Evolutionary conservation across 2,113 vertebrate species (phyloP).

Genomic region (Jaculus jaculus): DNA sequence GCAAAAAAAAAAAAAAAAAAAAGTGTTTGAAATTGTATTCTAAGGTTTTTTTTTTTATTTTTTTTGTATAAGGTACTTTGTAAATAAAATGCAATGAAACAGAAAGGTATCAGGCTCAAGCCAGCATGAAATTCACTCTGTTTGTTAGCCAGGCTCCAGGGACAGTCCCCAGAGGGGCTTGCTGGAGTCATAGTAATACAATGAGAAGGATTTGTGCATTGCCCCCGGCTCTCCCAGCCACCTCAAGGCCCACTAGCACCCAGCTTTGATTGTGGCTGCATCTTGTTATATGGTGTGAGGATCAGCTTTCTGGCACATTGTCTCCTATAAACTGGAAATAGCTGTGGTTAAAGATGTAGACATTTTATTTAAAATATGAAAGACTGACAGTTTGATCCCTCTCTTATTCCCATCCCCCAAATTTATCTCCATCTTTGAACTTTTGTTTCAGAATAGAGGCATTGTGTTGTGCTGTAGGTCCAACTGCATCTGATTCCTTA

Average conservation of each 20-base stretch:
- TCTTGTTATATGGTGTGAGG: slow-evolving; percentile 10
- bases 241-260: slow-evolving; percentile 7
- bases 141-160: slow-evolving; percentile 58
- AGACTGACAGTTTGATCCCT: background rate
- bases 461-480: background rate
- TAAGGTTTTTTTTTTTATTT: background rate
- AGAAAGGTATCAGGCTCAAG: slow-evolving; percentile 71
- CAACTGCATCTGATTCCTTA: slow-evolving; percentile 2
- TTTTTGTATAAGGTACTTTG: slow-evolving; percentile 40
- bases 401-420: background rate
- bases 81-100: slow-evolving; percentile 66
- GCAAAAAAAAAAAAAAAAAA: slow-evolving; percentile 58
- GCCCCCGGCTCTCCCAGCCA: background rate
- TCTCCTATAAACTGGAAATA: slow-evolving; percentile 60
- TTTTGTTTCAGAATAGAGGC: slow-evolving; percentile 35
- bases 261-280: slow-evolving; percentile 20
- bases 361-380: slow-evolving; percentile 60
- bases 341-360: slow-evolving; percentile 46
- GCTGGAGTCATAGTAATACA: background rate
- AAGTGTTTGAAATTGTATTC: slow-evolving; percentile 67
- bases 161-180: background rate
- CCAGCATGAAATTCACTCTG: slow-evolving; percentile 71
- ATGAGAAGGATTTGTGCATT: slow-evolving; percentile 14
- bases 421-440: slow-evolving; percentile 14
- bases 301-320: background rate